A percentile compares a stretch with the other conserved stretches of the same genome.
phyloP scores from a whole-genome alignment of 2,888 invertebrate genomes.

The Linyphia triangularis region DNA sequence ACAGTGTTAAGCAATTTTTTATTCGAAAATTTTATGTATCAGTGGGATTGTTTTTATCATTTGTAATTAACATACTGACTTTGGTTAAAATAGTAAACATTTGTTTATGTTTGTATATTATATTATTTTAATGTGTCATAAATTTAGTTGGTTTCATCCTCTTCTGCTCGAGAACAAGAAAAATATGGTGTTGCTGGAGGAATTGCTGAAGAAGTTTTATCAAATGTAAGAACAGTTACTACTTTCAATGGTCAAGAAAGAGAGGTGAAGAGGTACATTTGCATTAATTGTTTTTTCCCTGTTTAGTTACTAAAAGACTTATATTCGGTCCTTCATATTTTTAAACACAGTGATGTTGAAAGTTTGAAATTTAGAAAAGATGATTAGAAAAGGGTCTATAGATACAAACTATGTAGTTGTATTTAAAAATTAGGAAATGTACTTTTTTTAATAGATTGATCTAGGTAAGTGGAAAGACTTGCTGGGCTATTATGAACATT shows the following conservation, averaged over 20 bases:
- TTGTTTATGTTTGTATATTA: not conserved
- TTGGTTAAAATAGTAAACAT: not conserved
- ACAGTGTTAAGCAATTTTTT: too few relatives aligned
- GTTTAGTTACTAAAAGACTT: too few relatives aligned
- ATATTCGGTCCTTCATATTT: too few relatives aligned
- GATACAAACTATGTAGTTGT: too few relatives aligned
- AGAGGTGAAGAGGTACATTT: constrained; percentile 78
- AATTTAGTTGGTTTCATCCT: constrained; percentile 80
- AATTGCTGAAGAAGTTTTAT: constrained; percentile 79
- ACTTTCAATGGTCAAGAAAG: constrained; percentile 79
- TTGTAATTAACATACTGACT: not conserved
- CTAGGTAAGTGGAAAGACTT: too few relatives aligned
- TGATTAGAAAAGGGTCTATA: too few relatives aligned
- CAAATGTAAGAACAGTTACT: constrained; percentile 79
- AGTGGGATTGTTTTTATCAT: not conserved
- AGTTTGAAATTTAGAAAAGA: too few relatives aligned
- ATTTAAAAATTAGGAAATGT: too few relatives aligned
- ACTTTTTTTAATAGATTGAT: too few relatives aligned
- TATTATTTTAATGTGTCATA: too few relatives aligned
- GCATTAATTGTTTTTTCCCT: not conserved
- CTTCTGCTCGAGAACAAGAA: constrained; percentile 80
- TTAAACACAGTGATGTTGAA: too few relatives aligned
- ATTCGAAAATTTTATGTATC: not conserved
- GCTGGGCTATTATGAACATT: too few relatives aligned
- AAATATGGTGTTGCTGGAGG: constrained; percentile 79